Percentiles rank a stretch among this genome's conserved stretches.
Evolutionary conservation across 2,888 invertebrate species (phyloP).

Genomic region (Pardosa pseudoannulata): DNA sequence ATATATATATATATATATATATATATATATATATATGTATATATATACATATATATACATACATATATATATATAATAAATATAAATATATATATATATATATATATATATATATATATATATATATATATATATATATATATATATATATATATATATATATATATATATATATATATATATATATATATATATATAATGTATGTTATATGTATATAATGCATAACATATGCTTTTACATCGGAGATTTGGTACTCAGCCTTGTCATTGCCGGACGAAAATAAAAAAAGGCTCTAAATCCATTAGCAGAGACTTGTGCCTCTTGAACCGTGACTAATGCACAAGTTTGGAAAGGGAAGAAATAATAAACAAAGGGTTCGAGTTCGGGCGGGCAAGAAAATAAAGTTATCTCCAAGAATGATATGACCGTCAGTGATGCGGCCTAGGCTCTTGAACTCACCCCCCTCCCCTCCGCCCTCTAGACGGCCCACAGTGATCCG

Average conservation of each 20-base stretch:
- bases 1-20: no score
- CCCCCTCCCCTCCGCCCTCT: not conserved
- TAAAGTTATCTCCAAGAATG: constrained; percentile 71
- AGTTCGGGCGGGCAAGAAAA: constrained; percentile 53
- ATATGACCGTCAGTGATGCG: constrained; percentile 69
- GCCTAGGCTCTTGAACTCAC: constrained; percentile 40
- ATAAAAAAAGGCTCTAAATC: constrained; percentile 48
- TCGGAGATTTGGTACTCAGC: not conserved
- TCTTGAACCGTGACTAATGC: constrained; percentile 67
- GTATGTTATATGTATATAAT: no score
- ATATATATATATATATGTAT: no score
- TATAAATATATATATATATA: no score
- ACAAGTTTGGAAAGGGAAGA: constrained; percentile 65
- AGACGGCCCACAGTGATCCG: not conserved
- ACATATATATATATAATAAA: no score
- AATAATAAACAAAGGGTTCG: constrained; percentile 69
- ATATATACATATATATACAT: no score
- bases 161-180: no score
- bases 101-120: no score
- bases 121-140: no score
- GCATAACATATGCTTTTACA: no score
- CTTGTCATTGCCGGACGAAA: not conserved
- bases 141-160: no score
- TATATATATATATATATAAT: no score
- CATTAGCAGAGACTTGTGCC: constrained; percentile 57